phyloP scores from a whole-genome alignment of 2,113 vertebrate genomes.

The Albula glossodonta region DNA sequence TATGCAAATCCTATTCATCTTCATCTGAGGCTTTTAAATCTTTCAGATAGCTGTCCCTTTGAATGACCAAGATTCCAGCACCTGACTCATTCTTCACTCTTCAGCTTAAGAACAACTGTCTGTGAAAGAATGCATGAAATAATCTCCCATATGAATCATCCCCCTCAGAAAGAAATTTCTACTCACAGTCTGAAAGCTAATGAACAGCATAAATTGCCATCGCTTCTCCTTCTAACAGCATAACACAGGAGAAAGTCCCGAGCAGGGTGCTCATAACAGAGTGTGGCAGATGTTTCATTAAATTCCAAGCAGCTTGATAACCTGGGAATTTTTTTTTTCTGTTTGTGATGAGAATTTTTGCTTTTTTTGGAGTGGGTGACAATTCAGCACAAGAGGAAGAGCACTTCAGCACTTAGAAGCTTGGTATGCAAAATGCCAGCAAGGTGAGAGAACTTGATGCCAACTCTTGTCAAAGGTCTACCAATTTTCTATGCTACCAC shows the following conservation, averaged over 20 bases:
- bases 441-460: not conserved
- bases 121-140: conserved; percentile 55
- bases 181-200: conserved; percentile 42
- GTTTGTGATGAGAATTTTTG: not conserved
- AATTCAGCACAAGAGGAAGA: not conserved
- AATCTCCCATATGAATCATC: conserved; percentile 56
- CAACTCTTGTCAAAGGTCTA: not conserved
- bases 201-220: conserved; percentile 50
- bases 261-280: not conserved
- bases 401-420: not conserved
- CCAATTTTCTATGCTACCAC: conserved; percentile 29
- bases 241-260: not conserved
- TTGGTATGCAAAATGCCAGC: not conserved
- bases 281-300: not conserved
- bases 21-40: conserved; percentile 64
- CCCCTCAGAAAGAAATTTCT: conserved; percentile 36
- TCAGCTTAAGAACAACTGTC: conserved; percentile 33
- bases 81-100: not conserved
- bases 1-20: conserved; percentile 59
- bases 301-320: not conserved
- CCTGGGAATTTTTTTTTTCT: not conserved
- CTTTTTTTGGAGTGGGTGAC: not conserved
- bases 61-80: conserved; percentile 50
- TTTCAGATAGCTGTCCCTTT: conserved; percentile 51
- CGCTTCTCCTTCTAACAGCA: conserved; percentile 44